A percentile compares a stretch with the other conserved stretches of the same genome.
phyloP scores from a whole-genome alignment of 2,113 vertebrate species.

The Chionomys nivalis region DNA sequence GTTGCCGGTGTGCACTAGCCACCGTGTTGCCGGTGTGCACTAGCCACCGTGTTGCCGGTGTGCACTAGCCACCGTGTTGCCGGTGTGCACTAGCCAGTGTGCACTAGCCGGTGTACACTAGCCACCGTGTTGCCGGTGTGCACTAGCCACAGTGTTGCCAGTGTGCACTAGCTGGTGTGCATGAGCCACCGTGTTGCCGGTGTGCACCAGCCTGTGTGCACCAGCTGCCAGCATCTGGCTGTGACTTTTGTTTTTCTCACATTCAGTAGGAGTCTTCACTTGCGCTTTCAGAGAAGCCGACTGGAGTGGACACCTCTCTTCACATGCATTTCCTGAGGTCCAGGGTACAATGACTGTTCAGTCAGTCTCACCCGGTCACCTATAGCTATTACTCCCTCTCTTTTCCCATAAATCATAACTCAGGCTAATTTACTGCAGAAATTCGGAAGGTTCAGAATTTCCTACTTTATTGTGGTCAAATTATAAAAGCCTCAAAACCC shows the following conservation, averaged over 20 bases:
- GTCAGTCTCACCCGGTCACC: no score
- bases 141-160: not conserved
- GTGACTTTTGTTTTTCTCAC: slow-evolving; percentile 15
- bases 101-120: not conserved
- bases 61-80: not conserved
- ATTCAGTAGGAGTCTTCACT: not conserved
- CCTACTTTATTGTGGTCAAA: slow-evolving; percentile 33
- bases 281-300: not conserved
- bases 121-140: not conserved
- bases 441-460: not conserved
- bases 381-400: not conserved
- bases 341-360: not conserved
- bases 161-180: not conserved
- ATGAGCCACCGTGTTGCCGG: not conserved
- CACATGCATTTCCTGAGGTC: not conserved
- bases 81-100: not conserved
- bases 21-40: not conserved
- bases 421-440: not conserved
- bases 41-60: not conserved
- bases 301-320: not conserved
- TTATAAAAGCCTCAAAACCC: not conserved
- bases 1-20: not conserved
- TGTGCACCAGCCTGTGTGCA: not conserved
- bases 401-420: slow-evolving; percentile 10
- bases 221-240: not conserved